These are phyloP conservation scores for Stercorarius parasiticus DNA, from an alignment of 2,113 vertebrate genomes.

Conservation along the genomic window DNA sequence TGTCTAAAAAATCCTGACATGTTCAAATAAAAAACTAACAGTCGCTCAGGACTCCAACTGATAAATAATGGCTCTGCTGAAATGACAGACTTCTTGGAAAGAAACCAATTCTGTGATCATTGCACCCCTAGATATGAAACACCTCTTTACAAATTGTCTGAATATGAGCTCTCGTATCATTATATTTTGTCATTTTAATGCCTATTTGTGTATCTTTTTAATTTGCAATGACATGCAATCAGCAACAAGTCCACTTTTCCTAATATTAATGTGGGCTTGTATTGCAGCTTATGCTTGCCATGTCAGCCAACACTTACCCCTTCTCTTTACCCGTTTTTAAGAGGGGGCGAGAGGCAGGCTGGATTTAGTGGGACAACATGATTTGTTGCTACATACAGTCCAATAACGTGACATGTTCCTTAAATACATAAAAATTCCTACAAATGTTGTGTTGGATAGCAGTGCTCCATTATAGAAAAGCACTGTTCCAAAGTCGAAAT, in stretches of 20 bases:
- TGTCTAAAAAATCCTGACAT: constrained; percentile 66
- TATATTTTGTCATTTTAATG: constrained; percentile 69
- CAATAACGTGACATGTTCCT: background rate
- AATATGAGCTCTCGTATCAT: constrained; percentile 61
- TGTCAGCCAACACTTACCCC: constrained; percentile 15
- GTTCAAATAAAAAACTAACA: constrained; percentile 64
- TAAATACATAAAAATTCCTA: background rate
- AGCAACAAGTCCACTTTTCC: constrained; percentile 36
- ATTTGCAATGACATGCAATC: constrained; percentile 40
- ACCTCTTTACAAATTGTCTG: constrained; percentile 70
- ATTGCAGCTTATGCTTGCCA: background rate
- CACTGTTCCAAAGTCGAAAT: background rate
- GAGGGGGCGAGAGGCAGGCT: background rate
- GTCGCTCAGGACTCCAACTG: constrained; percentile 54
- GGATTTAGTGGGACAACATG: background rate
- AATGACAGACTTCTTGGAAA: constrained; percentile 72
- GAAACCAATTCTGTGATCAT: constrained; percentile 72
- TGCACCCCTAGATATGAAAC: constrained; percentile 75
- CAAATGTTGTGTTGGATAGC: background rate
- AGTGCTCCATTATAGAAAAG: background rate
- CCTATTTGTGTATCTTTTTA: constrained; percentile 66
- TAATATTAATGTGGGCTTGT: constrained; percentile 40
- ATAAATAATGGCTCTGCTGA: constrained; percentile 72
- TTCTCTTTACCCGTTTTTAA: background rate
- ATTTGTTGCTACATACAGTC: background rate